phyloP scores from a whole-genome alignment of 2,888 invertebrate species.

The Timema podura region DNA sequence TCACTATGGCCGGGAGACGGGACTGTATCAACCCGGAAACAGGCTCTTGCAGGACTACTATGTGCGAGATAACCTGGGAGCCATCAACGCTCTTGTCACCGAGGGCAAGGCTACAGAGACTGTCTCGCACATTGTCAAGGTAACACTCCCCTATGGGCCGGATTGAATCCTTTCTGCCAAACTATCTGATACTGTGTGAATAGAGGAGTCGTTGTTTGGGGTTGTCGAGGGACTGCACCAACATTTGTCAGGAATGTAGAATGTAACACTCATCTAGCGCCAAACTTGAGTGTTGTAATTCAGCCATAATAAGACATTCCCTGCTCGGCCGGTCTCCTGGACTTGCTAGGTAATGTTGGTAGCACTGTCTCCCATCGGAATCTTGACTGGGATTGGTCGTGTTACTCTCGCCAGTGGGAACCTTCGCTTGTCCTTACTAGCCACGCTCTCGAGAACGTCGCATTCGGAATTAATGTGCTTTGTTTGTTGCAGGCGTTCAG shows the following conservation, averaged over 20 bases:
- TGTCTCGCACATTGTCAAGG: slow-evolving; percentile 40
- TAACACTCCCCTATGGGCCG: no score
- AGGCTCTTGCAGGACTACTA: slow-evolving; percentile 53
- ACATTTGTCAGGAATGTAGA: background rate
- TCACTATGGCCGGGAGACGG: slow-evolving; percentile 51
- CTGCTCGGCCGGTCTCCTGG: no score
- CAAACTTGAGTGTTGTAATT: background rate
- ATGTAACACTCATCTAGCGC: background rate
- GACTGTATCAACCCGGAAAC: slow-evolving; percentile 55
- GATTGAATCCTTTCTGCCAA: no score
- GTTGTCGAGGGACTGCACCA: background rate
- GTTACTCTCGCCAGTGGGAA: no score
- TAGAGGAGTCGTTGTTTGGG: background rate
- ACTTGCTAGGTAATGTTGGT: no score
- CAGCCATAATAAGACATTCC: no score
- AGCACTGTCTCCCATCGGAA: no score
- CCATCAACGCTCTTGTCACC: slow-evolving; percentile 27
- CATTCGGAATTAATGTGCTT: no score
- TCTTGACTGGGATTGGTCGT: no score
- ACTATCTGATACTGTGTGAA: no score
- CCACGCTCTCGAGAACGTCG: no score
- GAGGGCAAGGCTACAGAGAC: slow-evolving; percentile 36
- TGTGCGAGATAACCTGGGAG: slow-evolving; percentile 38
- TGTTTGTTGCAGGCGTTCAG: slow-evolving; percentile 51
- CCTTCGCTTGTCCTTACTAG: no score